phyloP scores from a whole-genome alignment of 2,797 vertebrate species.

The Galagoides demidoff region DNA sequence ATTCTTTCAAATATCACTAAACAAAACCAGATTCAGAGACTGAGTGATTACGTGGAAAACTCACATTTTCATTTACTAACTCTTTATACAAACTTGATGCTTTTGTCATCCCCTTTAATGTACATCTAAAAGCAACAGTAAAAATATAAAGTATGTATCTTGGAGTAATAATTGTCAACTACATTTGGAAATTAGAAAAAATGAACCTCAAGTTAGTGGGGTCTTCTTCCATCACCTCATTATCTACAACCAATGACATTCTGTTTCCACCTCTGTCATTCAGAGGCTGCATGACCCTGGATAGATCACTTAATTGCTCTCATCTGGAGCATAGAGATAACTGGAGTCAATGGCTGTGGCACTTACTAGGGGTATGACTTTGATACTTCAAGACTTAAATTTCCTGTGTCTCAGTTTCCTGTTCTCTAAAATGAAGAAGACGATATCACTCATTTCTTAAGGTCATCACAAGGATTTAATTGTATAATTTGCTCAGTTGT shows the following conservation, averaged over 20 bases:
- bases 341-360: neutral
- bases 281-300: neutral
- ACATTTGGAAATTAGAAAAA: neutral
- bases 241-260: neutral
- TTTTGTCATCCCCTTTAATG: neutral
- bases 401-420: slow-evolving; percentile 50
- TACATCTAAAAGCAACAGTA: neutral
- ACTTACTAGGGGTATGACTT: neutral
- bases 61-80: neutral
- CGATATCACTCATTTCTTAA: slow-evolving; percentile 1
- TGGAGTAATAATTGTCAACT: neutral
- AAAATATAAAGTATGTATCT: neutral
- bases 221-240: neutral
- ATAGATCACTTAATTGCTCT: slow-evolving; percentile 53
- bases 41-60: neutral
- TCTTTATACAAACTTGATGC: neutral
- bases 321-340: slow-evolving; percentile 1
- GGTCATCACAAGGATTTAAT: neutral
- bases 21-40: slow-evolving; percentile 28
- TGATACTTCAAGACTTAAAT: neutral
- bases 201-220: neutral
- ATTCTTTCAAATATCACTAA: slow-evolving; percentile 20
- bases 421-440: slow-evolving; percentile 44
- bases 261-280: neutral
- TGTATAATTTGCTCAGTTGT: neutral